Percentiles rank a stretch among this genome's conserved stretches.
Evolutionary conservation across 2,113 vertebrate genomes (phyloP).

Genomic region (Sinocyclocheilus maitianheensis): DNA sequence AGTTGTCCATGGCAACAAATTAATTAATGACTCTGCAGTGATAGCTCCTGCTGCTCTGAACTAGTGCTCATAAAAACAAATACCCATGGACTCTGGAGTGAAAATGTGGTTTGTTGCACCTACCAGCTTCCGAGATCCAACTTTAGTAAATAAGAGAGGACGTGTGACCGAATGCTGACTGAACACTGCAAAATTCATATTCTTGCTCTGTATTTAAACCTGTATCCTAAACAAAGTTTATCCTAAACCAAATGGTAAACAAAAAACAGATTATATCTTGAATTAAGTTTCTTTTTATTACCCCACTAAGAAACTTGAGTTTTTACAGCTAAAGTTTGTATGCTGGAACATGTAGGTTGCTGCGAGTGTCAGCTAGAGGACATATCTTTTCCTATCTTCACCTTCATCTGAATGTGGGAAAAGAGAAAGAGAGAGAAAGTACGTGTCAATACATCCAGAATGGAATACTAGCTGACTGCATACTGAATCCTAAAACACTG

Average conservation of each 20-base stretch:
- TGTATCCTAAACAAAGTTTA: not conserved
- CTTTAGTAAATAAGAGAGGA: not conserved
- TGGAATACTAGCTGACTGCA: slow-evolving; percentile 1
- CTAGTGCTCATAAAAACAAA: slow-evolving; percentile 40
- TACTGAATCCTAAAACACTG: not conserved
- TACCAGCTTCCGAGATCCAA: not conserved
- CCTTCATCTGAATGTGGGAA: slow-evolving; percentile 1
- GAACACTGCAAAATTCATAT: not conserved
- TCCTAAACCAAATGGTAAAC: not conserved
- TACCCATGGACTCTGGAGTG: slow-evolving; percentile 8
- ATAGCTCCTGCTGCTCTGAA: slow-evolving; percentile 31
- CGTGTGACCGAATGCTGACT: not conserved
- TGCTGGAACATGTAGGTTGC: not conserved
- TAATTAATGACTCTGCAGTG: slow-evolving; percentile 44
- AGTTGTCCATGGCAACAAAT: slow-evolving; percentile 49
- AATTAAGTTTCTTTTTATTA: not conserved
- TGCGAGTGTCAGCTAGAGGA: not conserved
- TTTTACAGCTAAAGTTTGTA: not conserved
- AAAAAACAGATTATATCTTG: not conserved
- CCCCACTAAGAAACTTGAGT: not conserved
- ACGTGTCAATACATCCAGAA: not conserved
- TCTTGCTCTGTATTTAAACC: not conserved
- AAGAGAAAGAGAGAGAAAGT: not conserved
- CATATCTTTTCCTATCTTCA: not conserved
- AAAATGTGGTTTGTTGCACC: slow-evolving; percentile 5